These are phyloP conservation scores for Pithys albifrons DNA, from an alignment of 2,113 vertebrate genomes.

Conservation along the genomic window DNA sequence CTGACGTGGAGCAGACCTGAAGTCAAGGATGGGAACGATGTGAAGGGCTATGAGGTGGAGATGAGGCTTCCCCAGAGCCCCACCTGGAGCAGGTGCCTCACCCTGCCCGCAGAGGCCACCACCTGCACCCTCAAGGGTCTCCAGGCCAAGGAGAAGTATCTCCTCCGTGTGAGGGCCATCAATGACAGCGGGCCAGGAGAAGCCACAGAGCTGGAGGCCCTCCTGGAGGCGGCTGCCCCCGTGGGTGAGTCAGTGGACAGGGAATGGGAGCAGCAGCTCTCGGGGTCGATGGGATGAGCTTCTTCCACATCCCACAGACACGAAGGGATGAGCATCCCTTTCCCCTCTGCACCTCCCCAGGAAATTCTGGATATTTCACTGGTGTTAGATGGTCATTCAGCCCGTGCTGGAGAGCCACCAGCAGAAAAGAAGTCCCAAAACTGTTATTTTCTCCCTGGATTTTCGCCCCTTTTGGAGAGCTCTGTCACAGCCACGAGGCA, in stretches of 20 bases:
- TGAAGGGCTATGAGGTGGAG: conserved; percentile 86
- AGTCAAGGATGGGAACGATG: conserved; percentile 63
- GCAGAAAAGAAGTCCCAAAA: background rate
- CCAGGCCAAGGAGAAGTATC: conserved; percentile 78
- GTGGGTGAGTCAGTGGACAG: conserved; percentile 67
- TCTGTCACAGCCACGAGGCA: background rate
- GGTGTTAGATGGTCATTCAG: background rate
- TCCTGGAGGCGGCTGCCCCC: conserved; percentile 72
- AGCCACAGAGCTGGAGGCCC: conserved; percentile 74
- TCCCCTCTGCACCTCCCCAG: background rate
- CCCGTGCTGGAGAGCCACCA: background rate
- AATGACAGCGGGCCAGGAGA: conserved; percentile 79
- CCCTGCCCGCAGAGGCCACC: conserved; percentile 65
- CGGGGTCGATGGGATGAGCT: background rate
- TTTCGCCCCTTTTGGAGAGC: background rate
- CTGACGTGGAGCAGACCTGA: conserved; percentile 84
- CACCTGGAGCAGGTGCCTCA: conserved; percentile 83
- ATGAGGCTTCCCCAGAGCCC: conserved; percentile 73
- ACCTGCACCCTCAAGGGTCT: conserved; percentile 83
- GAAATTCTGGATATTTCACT: background rate
- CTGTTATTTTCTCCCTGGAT: background rate
- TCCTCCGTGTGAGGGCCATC: conserved; percentile 79
- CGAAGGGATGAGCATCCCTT: background rate
- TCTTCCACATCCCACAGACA: background rate
- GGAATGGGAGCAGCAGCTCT: background rate